Percentiles rank a stretch among this genome's conserved stretches.
phyloP scores from a whole-genome alignment of 2,113 vertebrate species.

The Leptocoma aspasia region DNA sequence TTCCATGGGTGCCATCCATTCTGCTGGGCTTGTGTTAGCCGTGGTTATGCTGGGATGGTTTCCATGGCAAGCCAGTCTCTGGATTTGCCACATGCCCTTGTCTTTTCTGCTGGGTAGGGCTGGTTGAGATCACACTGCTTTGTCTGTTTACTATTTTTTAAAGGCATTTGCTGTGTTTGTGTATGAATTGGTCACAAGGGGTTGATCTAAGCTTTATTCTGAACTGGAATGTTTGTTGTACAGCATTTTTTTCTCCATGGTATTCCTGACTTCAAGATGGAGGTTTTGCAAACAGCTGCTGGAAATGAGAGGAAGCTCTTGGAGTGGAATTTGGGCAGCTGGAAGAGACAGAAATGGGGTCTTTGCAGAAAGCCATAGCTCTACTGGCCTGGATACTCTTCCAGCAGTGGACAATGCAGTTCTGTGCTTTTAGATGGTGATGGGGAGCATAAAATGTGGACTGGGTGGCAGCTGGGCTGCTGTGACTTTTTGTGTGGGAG shows the following conservation, averaged over 20 bases:
- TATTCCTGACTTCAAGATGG: background rate
- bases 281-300: background rate
- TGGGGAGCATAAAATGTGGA: background rate
- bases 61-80: background rate
- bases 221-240: background rate
- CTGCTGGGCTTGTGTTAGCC: background rate
- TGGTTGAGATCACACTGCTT: background rate
- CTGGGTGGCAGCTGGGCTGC: background rate
- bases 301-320: background rate
- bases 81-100: background rate
- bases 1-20: background rate
- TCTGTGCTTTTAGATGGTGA: background rate
- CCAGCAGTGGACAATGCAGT: background rate
- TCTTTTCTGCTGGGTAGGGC: background rate
- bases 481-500: background rate
- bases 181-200: no score
- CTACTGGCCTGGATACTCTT: background rate
- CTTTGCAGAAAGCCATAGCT: background rate
- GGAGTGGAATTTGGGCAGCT: background rate
- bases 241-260: background rate
- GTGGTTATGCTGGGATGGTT: background rate
- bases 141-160: background rate
- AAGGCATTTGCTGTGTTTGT: background rate
- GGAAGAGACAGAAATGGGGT: background rate
- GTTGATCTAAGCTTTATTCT: background rate